These are phyloP conservation scores for Drosophila albomicans DNA, from an alignment of 1,140 invertebrate species.

Conservation along the genomic window DNA sequence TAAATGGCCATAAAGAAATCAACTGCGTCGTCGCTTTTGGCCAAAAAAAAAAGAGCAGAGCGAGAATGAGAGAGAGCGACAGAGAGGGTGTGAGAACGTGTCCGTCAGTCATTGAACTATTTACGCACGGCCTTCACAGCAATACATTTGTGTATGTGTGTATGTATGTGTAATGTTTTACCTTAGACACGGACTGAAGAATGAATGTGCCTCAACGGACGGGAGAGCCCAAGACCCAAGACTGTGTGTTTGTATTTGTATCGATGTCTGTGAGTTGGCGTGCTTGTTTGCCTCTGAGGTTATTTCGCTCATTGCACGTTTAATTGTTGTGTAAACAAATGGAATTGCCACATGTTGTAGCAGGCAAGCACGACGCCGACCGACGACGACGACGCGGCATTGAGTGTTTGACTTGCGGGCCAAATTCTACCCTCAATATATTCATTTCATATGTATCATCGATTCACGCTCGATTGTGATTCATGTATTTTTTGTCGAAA, in stretches of 20 bases:
- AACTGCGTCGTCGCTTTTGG: constrained; percentile 37
- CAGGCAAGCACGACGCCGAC: constrained; percentile 15
- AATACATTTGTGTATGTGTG: background rate
- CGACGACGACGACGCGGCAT: constrained; percentile 16
- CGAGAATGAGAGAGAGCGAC: constrained; percentile 17
- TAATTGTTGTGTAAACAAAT: constrained; percentile 73
- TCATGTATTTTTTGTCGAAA: constrained; percentile 20
- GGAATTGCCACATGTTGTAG: constrained; percentile 48
- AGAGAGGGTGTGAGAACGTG: constrained; percentile 35
- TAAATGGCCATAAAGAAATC: constrained; percentile 35
- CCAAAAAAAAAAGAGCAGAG: constrained; percentile 49
- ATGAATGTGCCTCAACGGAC: constrained; percentile 1
- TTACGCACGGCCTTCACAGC: constrained; percentile 71
- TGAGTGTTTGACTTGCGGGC: constrained; percentile 21
- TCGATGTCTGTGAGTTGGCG: constrained; percentile 14
- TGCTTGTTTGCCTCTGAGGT: constrained; percentile 40
- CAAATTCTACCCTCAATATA: constrained; percentile 5
- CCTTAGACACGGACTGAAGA: constrained; percentile 29
- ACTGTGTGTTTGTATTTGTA: constrained; percentile 1
- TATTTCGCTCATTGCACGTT: constrained; percentile 61
- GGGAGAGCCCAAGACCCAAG: background rate
- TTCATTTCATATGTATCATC: constrained; percentile 24
- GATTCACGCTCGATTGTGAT: constrained; percentile 21
- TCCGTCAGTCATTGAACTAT: constrained; percentile 76
- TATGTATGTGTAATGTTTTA: constrained; percentile 10